Percentiles rank a stretch among this genome's conserved stretches.
phyloP scores from a whole-genome alignment of 2,113 vertebrate species.

The Crotophaga sulcirostris region DNA sequence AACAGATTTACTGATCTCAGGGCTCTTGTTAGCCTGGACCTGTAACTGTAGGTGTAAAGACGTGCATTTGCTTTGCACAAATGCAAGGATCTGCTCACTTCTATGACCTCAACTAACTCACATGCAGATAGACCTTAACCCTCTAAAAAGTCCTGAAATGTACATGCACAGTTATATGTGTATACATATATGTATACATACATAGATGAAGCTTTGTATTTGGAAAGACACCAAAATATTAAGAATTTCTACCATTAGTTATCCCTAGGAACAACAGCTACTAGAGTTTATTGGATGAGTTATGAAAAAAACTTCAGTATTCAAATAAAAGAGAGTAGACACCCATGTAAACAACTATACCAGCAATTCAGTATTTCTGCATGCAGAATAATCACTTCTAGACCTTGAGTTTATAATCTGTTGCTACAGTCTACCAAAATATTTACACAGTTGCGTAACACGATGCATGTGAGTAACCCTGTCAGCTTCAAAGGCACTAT shows the following conservation, averaged over 20 bases:
- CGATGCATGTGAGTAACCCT: background rate
- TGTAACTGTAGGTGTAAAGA: background rate
- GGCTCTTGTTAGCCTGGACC: background rate
- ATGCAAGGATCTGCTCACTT: background rate
- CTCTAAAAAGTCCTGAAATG: background rate
- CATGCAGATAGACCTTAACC: background rate
- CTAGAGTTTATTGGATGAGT: background rate
- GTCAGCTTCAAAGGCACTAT: background rate
- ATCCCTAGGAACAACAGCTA: background rate
- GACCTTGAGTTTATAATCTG: background rate
- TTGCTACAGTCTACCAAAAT: background rate
- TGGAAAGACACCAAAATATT: background rate
- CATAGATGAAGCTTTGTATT: background rate
- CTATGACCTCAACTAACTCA: background rate
- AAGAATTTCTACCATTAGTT: background rate
- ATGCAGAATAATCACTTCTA: background rate
- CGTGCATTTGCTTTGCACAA: background rate
- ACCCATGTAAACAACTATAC: rapidly evolving
- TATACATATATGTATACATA: background rate
- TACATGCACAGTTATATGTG: background rate
- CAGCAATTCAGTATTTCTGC: background rate
- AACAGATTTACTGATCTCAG: background rate
- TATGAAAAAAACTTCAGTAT: background rate
- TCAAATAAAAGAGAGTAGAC: background rate
- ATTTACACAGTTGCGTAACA: background rate